Conservation (phyloP, 1,140 invertebrate species). For the Heterodera carotae region DNA sequence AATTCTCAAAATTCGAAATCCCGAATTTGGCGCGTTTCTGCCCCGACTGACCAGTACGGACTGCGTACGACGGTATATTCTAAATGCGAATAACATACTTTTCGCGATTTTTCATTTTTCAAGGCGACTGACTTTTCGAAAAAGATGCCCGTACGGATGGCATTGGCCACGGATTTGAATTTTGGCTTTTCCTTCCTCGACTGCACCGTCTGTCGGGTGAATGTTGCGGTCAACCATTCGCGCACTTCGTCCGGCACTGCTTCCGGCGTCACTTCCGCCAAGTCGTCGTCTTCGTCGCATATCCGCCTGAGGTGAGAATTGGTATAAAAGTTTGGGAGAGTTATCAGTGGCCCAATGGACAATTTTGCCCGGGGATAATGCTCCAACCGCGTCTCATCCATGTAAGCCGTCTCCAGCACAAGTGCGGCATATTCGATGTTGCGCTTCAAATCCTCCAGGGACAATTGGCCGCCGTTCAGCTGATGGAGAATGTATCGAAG, state of each 20-base stretch:
- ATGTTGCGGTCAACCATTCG: conserved; percentile 95
- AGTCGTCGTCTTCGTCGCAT: conserved; percentile 64
- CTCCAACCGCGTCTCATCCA: conserved; percentile 64
- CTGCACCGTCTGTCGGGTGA: conserved; percentile 78
- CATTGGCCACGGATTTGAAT: conserved; percentile 93
- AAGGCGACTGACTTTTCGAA: conserved; percentile 71
- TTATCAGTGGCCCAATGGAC: too few relatives aligned
- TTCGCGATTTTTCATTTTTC: not conserved
- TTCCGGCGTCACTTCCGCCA: conserved; percentile 65
- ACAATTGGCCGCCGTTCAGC: conserved; percentile 61
- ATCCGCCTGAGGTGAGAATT: conserved; percentile 49
- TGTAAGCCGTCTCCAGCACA: conserved; percentile 65
- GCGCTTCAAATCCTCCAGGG: conserved; percentile 62
- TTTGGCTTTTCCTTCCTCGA: conserved; percentile 73
- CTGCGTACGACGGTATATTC: conserved; percentile 83
- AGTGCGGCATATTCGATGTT: conserved; percentile 66
- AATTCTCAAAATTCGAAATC: conserved; percentile 71
- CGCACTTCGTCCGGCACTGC: conserved; percentile 68
- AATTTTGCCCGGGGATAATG: too few relatives aligned
- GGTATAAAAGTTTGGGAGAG: not conserved
- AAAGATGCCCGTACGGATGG: conserved; percentile 93
- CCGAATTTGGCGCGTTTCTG: conserved; percentile 82
- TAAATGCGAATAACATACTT: conserved; percentile 13
- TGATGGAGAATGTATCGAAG: conserved; percentile 65
- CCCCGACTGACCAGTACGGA: conserved; percentile 81